Conservation (phyloP, 2,888 invertebrate species). For the Adelognathus sp. region DNA sequence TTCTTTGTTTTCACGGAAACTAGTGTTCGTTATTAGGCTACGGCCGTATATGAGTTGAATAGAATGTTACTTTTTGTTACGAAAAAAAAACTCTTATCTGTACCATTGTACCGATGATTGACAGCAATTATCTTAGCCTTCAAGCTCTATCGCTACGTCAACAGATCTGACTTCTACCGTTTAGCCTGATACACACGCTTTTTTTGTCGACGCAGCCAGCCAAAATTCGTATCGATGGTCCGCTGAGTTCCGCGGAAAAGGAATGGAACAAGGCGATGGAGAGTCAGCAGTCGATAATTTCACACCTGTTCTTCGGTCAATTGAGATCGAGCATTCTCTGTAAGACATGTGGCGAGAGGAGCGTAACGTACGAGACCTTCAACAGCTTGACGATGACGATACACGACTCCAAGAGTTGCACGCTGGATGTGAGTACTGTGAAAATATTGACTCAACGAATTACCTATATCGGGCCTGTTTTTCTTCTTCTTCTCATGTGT, state of each 20-base stretch:
- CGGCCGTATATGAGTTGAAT: no score
- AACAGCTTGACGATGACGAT: constrained; percentile 92
- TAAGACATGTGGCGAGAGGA: constrained; percentile 87
- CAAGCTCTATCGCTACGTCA: no score
- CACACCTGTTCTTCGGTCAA: constrained; percentile 92
- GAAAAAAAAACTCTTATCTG: no score
- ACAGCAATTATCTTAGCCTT: not conserved
- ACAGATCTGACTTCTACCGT: no score
- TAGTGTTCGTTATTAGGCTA: no score
- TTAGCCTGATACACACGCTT: no score
- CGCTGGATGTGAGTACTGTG: constrained; percentile 83
- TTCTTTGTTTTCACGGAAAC: no score
- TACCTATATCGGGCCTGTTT: not conserved
- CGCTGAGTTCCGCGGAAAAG: constrained; percentile 74
- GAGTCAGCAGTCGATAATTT: constrained; percentile 76
- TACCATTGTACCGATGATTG: no score
- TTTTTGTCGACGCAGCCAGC: constrained; percentile 61
- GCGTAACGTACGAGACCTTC: constrained; percentile 93
- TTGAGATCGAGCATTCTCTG: constrained; percentile 92
- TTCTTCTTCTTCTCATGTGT: not conserved
- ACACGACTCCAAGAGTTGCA: constrained; percentile 86
- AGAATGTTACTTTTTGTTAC: no score
- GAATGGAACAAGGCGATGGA: constrained; percentile 78
- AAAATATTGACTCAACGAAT: constrained; percentile 1
- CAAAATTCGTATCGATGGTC: constrained; percentile 63